Evolutionary conservation across 2,888 invertebrate genomes (phyloP).

Genomic region (Nomada goodeniana): DNA sequence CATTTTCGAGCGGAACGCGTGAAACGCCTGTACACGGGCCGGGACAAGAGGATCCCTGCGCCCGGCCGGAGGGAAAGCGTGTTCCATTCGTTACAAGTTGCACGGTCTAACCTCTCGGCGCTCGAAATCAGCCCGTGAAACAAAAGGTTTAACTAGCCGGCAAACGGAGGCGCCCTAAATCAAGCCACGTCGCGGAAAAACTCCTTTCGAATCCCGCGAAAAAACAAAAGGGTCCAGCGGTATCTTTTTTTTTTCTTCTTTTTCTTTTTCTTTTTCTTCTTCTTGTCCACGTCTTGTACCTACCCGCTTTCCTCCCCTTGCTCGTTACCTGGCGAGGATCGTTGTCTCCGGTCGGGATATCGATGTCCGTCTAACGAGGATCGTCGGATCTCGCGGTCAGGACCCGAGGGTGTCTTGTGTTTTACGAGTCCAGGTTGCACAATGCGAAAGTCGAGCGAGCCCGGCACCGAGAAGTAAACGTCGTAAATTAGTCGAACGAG

Average conservation of each 20-base stretch:
- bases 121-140: not conserved
- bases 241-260: not conserved
- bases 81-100: conserved; percentile 11
- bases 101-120: not conserved
- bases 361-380: conserved; percentile 60
- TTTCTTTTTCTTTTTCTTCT: not conserved
- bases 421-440: conserved; percentile 59
- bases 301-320: not conserved
- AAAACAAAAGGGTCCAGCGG: conserved; percentile 19
- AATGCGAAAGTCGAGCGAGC: conserved; percentile 40
- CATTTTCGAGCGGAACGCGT: too few relatives aligned
- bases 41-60: too few relatives aligned
- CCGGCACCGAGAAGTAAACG: conserved; percentile 26
- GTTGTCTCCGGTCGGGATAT: conserved; percentile 36
- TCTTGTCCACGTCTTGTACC: too few relatives aligned
- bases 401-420: conserved; percentile 41
- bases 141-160: not conserved
- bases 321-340: conserved; percentile 13
- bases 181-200: not conserved
- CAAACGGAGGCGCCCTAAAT: not conserved
- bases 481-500: conserved; percentile 52
- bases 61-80: not conserved
- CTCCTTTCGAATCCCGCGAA: conserved; percentile 6
- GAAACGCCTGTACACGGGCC: too few relatives aligned
- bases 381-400: conserved; percentile 42